Evolutionary conservation across 1,140 invertebrate species (phyloP), one percentile per base, ranked within the genome.

Genomic region (Lutraria rhynchaena): DNA sequence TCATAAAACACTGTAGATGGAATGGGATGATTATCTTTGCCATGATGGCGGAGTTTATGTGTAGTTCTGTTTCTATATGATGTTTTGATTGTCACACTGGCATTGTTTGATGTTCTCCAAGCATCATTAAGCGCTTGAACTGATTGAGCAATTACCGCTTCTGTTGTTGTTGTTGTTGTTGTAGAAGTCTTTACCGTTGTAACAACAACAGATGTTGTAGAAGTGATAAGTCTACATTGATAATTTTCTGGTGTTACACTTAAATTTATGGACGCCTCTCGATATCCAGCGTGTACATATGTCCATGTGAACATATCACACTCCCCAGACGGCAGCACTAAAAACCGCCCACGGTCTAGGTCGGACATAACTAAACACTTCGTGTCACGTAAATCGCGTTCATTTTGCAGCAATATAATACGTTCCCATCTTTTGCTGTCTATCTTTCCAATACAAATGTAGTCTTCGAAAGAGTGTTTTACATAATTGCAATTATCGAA

Each of bases 341-440:
- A 37, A 9, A 87, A 70, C 24, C 83, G 73, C 3, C 49, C 70
- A 4, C 77, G 76, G 41, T 85, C 61, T 13, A 87, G n/a, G 27
- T 86, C 78, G 15, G 77, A 85, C 49, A 83, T 80, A n/a, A 87
- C 51, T 22, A 89, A 46, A 57, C 86, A 87, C 15, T 70, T 19
- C 0, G 61, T 77, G 31, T 87, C 84, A 11, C 22, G 31, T 1
- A 44, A 29, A 60, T 87, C 69, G 4, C 57, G 15, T 1, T 55
- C 1, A 51, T 84, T 89, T 77, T 87, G 86, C n/a, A 89, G 37
- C 9, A 89, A 46, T 22, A 87, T 51, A 24, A 86, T 71, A 31
- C 35, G 76, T 69, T 89, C 87, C 86, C 86, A 89, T 41, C 85
- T 86, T 13, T 87, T 85, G 11, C 83, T 82, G 44, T 85, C 71